A percentile compares a stretch with the other conserved stretches of the same genome.
Evolutionary conservation across 37 sponge, comb jelly and placozoan species (phyloP).

Genomic region (Tethya wilhelma): DNA sequence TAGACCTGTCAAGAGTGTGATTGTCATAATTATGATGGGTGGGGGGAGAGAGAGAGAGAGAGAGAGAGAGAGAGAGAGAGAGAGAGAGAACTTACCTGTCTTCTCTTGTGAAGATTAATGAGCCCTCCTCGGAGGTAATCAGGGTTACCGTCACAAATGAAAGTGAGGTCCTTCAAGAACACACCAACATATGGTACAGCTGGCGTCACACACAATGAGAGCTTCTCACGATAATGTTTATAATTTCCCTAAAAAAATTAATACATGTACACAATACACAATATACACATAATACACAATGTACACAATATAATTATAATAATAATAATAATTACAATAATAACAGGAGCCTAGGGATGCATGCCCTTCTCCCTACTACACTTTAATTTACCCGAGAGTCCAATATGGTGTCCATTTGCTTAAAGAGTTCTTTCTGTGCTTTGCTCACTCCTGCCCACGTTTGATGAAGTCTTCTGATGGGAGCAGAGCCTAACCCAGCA

Average conservation of each 20-base stretch:
- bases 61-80: slow-evolving; percentile 23
- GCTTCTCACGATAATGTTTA: slow-evolving; percentile 75
- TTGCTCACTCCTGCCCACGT: slow-evolving; percentile 72
- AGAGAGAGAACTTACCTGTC: slow-evolving; percentile 58
- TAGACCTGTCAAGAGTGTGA: slow-evolving; percentile 58
- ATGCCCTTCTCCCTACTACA: too few relatives aligned
- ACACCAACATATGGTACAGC: slow-evolving; percentile 86
- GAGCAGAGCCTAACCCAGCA: slow-evolving; percentile 75
- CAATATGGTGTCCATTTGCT: slow-evolving; percentile 60
- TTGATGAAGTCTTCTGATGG: slow-evolving; percentile 72
- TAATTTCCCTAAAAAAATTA: slow-evolving; percentile 42
- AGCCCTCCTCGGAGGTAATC: slow-evolving; percentile 90
- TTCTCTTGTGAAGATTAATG: slow-evolving; percentile 90
- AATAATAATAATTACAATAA: too few relatives aligned
- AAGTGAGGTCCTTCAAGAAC: slow-evolving; percentile 86
- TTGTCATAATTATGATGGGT: too few relatives aligned
- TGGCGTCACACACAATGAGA: slow-evolving; percentile 61
- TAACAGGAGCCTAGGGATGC: too few relatives aligned
- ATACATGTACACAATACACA: neutral
- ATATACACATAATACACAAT: neutral
- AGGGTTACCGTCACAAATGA: slow-evolving; percentile 87
- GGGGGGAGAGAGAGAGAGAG: slow-evolving; percentile 1
- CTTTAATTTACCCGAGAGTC: slow-evolving; percentile 49
- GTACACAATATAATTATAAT: too few relatives aligned
- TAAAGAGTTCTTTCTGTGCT: slow-evolving; percentile 53